A percentile compares a stretch with the other conserved stretches of the same genome.
Conservation (phyloP, 2,888 invertebrate genomes). For the Therioaphis trifolii region DNA sequence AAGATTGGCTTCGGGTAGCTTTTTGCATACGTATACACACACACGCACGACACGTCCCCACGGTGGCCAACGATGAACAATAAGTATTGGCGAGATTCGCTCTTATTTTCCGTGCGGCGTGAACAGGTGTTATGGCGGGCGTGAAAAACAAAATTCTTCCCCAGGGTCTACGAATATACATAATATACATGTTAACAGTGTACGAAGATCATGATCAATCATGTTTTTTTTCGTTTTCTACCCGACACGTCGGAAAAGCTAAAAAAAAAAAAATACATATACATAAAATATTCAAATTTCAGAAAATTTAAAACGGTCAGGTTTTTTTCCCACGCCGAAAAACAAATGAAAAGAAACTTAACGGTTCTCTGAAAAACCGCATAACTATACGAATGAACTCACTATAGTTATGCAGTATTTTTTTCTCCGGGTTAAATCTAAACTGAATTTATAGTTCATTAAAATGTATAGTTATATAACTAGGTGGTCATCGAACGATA, state of each 20-base stretch:
- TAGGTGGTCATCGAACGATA: no score
- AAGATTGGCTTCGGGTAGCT: background rate
- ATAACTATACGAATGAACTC: background rate
- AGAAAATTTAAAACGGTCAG: background rate
- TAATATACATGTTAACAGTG: no score
- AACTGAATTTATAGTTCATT: no score
- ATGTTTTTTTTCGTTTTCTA: conserved; percentile 12
- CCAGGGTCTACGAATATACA: background rate
- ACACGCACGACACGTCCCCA: background rate
- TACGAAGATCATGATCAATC: background rate
- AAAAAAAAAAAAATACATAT: no score
- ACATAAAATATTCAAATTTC: background rate
- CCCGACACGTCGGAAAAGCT: background rate
- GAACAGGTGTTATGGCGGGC: no score
- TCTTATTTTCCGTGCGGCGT: conserved; percentile 17
- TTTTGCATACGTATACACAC: no score
- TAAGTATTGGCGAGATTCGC: background rate
- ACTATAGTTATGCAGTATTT: background rate
- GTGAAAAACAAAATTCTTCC: conserved; percentile 11
- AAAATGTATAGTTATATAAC: no score
- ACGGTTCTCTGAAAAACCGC: background rate
- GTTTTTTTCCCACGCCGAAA: background rate
- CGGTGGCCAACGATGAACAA: conserved; percentile 28
- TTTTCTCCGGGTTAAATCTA: no score
- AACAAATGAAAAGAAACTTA: background rate